Evolutionary conservation across 2,888 invertebrate species (phyloP), one percentile per base, ranked within the genome.

Genomic region (Thumatha senex): DNA sequence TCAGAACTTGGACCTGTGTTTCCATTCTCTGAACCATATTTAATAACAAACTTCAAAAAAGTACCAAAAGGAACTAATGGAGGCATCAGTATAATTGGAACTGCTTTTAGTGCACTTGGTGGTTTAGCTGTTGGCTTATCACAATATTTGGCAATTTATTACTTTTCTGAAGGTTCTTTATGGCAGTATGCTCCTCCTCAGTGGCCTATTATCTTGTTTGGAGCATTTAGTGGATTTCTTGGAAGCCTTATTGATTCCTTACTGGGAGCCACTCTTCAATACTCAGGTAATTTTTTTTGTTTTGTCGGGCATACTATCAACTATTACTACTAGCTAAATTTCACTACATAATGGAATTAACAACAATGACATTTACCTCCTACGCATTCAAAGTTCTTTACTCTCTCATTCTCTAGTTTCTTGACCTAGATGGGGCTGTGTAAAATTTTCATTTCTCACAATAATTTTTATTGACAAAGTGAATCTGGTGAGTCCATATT

Each of bases 1-100:
- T 97, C 97, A 34, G 98, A 98, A 86, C 80, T 98, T 13, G 98
- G 97, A 1, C 93, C 95, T 31, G 97, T 96, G 0, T 77, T 96
- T 14, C 93, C 95, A 7, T 86, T 82, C 24, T 84, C 92, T 0
- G 93, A 96, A 56, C 97, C 97, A 4, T 89, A 94, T 60, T 92
- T 98, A 5, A 94, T 98, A 30, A 97, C 97, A 9, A 93, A 93
- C 13, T 92, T 95, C 60, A 92, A 93, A 63, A 93, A 84, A 67
- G 98, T 98, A 1, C 98, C 97, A 0, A 93, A 92, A 86, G 97
- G 98, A 38, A 98, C 98, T 15, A 98, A 98, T 84, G 98, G 98
- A 29, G 98, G 94, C 1, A 93, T 98, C n/a, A 95, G 96, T 0
- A 63, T 92, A 18, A 70, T 93, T 41, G 95, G 95, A 15, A 85